Conservation (phyloP, 2,113 vertebrate genomes). For the Romanogobio albipinnatus region DNA sequence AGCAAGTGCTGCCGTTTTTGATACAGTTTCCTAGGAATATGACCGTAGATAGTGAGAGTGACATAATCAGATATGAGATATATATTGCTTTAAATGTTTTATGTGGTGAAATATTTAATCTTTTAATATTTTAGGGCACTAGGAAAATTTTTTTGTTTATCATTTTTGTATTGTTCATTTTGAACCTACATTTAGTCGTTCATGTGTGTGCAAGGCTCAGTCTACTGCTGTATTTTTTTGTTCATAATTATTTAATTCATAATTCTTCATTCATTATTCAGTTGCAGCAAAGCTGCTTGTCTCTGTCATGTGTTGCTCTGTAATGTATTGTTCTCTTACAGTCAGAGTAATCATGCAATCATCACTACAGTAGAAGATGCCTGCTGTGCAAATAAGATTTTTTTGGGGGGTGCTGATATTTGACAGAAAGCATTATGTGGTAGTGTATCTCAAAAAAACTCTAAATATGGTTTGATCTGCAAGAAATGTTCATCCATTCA, state of each 20-base stretch:
- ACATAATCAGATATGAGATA: neutral
- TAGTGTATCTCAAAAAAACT: neutral
- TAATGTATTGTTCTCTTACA: neutral
- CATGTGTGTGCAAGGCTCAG: neutral
- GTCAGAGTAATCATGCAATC: conserved; percentile 16
- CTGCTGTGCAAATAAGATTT: neutral
- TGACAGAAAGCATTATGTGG: conserved; percentile 2
- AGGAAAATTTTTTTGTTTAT: neutral
- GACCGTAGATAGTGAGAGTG: neutral
- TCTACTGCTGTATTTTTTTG: neutral
- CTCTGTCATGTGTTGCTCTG: neutral
- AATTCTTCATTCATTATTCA: conserved; percentile 21
- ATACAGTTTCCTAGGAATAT: conserved; percentile 27
- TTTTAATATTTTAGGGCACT: neutral
- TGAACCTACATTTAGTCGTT: neutral
- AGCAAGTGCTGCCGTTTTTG: neutral
- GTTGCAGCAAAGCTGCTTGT: neutral
- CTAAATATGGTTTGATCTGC: conserved; percentile 27
- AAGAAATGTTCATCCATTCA: conserved; percentile 28
- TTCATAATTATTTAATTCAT: conserved; percentile 20
- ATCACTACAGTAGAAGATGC: neutral
- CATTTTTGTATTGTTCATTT: neutral
- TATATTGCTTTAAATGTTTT: neutral
- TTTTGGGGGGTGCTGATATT: neutral
- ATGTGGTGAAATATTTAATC: neutral